Evolutionary conservation across 2,113 vertebrate species (phyloP), one percentile per base, ranked within the genome.

Genomic region (Syngnathus typhle): DNA sequence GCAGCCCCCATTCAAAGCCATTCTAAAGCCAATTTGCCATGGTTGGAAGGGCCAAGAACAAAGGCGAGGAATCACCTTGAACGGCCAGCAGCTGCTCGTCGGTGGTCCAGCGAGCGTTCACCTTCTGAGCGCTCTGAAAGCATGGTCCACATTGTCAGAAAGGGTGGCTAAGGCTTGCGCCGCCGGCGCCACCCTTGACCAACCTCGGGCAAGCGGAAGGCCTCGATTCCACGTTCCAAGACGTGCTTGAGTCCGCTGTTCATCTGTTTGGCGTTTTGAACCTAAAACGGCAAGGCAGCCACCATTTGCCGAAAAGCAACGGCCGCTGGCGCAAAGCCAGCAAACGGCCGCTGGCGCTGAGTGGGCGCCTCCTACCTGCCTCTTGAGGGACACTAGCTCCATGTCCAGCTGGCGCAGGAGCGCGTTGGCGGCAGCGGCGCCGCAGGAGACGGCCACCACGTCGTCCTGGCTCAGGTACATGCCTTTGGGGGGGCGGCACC

Each of bases 81-180:
- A 99, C 97, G 64, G 97, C 97, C 85, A 99, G 93, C 60, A 99
- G 95, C 89, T 99, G 97, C 82, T 99, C 97, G 85, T 99, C 97
- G 77, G 96, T 97, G 65, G 97, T 98, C 97, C 97, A 99, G 83
- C 97, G 96, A 68, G 95, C 96, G 88, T 98, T 99, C 81, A 98
- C 93, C 93, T 98, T 98, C 92, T 96, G 97, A 92, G 94, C 94
- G 84, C 91, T 90, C 97, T 99, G 87, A 69, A 92, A 88, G 60
- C 36, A 64, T 2, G 1, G 27, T 13, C 10, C 2, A 5, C 6
- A 16, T 7, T 13, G 4, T 36, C 2, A 36, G 2, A 32, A 23
- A 32, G 27, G 27, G 27, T 32, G 27, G 27, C 27, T 32, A 32
- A 32, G 27, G 27, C 27, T 32, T 32, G 27, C 5, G 23, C n/a